Conservation (phyloP, 2,113 vertebrate genomes). For the Osmerus mordax region DNA sequence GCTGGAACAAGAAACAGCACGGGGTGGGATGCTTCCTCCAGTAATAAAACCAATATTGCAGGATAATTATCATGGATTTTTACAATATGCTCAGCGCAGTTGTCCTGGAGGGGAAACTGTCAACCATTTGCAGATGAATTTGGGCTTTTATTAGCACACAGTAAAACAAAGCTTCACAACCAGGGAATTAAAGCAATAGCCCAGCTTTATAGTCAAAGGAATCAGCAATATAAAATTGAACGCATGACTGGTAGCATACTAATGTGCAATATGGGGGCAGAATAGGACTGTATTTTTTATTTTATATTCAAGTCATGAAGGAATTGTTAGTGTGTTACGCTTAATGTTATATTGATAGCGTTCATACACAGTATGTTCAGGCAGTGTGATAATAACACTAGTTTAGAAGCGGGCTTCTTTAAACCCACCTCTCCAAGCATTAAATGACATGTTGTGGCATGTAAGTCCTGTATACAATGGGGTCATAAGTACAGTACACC, state of each 20-base stretch:
- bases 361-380: too few relatives aligned
- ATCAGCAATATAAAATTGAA: conserved; percentile 62
- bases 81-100: conserved; percentile 65
- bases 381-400: too few relatives aligned
- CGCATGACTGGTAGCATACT: conserved; percentile 60
- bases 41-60: conserved; percentile 72
- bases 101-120: conserved; percentile 68
- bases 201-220: conserved; percentile 60
- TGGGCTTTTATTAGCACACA: conserved; percentile 69
- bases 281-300: conserved; percentile 27
- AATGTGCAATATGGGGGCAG: conserved; percentile 50
- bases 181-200: conserved; percentile 61
- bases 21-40: conserved; percentile 54
- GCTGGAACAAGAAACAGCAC: conserved; percentile 58
- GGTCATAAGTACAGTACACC: conserved; percentile 27
- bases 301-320: conserved; percentile 28
- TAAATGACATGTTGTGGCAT: conserved; percentile 49
- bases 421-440: conserved; percentile 14
- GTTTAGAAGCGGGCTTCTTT: too few relatives aligned
- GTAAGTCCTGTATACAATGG: conserved; percentile 44
- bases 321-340: not conserved
- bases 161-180: conserved; percentile 61
- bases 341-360: too few relatives aligned
- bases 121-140: conserved; percentile 62
- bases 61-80: conserved; percentile 73